Conservation (phyloP, 2,888 invertebrate genomes). For the Caenorhabditis auriculariae region DNA sequence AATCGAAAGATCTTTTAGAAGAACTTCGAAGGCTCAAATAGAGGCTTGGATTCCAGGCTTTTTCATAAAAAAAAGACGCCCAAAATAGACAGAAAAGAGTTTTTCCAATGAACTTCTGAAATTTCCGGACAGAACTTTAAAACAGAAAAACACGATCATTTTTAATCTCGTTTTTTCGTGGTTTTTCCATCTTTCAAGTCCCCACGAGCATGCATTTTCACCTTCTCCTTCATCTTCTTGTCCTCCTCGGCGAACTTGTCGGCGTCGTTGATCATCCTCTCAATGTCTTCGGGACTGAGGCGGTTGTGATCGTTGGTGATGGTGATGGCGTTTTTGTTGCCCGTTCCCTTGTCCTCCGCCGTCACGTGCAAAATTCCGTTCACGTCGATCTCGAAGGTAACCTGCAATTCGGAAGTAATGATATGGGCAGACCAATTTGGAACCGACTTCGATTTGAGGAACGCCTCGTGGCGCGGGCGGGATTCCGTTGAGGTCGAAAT, state of each 20-base stretch:
- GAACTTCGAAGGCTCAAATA: no score
- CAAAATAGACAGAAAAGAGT: no score
- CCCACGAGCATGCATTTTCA: not conserved
- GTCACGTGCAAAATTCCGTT: conserved; percentile 73
- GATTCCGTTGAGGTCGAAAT: conserved; percentile 78
- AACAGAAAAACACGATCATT: not conserved
- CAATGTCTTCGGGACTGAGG: conserved; percentile 94
- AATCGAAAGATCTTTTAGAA: no score
- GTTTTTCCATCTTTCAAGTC: not conserved
- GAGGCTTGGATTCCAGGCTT: no score
- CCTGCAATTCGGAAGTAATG: conserved; percentile 10
- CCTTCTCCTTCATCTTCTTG: conserved; percentile 74
- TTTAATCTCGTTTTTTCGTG: not conserved
- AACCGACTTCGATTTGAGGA: conserved; percentile 58
- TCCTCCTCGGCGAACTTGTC: conserved; percentile 99
- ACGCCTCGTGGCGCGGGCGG: conserved; percentile 68
- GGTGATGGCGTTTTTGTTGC: conserved; percentile 95
- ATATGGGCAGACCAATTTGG: not conserved
- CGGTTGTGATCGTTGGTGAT: conserved; percentile 89
- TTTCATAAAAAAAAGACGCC: no score
- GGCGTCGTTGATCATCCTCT: conserved; percentile 97
- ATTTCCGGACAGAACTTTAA: no score
- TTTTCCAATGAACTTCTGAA: no score
- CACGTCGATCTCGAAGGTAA: conserved; percentile 69
- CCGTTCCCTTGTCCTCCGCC: conserved; percentile 98